A percentile compares a stretch with the other conserved stretches of the same genome.
Conservation (phyloP, 2,113 vertebrate genomes). For the Colinus virginianus region DNA sequence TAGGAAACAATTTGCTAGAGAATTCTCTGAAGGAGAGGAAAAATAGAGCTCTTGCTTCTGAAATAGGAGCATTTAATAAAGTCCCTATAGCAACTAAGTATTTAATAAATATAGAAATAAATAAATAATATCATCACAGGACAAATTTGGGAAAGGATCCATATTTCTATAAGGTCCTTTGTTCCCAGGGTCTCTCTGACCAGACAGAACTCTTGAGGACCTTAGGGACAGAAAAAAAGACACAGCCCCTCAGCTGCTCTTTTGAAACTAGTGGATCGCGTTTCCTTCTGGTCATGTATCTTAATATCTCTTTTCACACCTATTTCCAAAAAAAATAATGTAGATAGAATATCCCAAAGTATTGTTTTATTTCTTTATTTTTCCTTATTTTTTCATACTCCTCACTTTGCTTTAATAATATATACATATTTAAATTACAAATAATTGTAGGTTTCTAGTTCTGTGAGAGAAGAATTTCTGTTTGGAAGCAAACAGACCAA, state of each 20-base stretch:
- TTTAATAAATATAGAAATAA: constrained; percentile 47
- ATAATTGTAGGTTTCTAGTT: background rate
- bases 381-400: background rate
- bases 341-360: background rate
- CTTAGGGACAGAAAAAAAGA: background rate
- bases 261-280: background rate
- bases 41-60: constrained; percentile 14
- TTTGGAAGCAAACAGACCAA: background rate
- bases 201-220: background rate
- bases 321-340: background rate
- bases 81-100: constrained; percentile 17
- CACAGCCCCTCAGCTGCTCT: background rate
- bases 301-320: background rate
- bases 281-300: background rate
- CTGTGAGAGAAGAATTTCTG: background rate
- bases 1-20: constrained; percentile 47
- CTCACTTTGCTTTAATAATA: background rate
- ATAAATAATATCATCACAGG: constrained; percentile 26
- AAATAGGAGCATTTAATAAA: constrained; percentile 51
- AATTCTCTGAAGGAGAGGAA: constrained; percentile 39
- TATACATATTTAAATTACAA: background rate
- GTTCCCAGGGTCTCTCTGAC: background rate
- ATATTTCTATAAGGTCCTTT: background rate
- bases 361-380: background rate
- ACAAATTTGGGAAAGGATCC: constrained; percentile 6